These are phyloP conservation scores for Erpornis zantholeuca DNA, from an alignment of 2,113 vertebrate genomes.

Conservation along the genomic window DNA sequence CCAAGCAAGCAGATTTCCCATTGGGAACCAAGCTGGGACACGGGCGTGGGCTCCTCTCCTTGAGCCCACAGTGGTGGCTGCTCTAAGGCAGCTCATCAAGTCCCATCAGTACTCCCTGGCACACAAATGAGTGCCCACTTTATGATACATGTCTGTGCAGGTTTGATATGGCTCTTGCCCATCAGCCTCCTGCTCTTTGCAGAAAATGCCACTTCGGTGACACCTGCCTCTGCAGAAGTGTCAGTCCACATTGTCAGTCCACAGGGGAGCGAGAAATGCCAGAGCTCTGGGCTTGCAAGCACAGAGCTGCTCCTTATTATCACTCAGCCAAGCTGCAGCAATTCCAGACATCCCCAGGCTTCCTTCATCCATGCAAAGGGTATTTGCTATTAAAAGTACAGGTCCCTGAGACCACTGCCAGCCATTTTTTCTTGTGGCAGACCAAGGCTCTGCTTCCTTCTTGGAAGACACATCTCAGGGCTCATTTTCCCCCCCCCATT, in stretches of 20 bases:
- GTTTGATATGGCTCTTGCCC: background rate
- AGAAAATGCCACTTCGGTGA: background rate
- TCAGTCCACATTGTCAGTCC: background rate
- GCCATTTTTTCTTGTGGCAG: background rate
- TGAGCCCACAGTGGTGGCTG: background rate
- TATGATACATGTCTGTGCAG: rapidly evolving
- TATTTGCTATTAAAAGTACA: background rate
- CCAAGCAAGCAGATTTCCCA: background rate
- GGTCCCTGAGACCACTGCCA: background rate
- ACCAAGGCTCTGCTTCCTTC: background rate
- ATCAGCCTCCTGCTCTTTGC: background rate
- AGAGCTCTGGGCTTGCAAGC: background rate
- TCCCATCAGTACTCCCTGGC: rapidly evolving
- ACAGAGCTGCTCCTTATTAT: background rate
- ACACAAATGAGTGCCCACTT: rapidly evolving
- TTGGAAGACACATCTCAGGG: background rate
- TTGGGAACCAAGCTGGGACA: rapidly evolving
- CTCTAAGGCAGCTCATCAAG: background rate
- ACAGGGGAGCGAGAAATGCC: background rate
- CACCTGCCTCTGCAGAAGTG: background rate
- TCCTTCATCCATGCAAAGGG: background rate
- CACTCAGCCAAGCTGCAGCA: background rate
- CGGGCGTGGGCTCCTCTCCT: rapidly evolving
- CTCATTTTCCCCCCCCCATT: background rate
- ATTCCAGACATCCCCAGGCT: background rate